Evolutionary conservation across 2,797 vertebrate species (phyloP), one percentile per base, ranked within the genome.

Genomic region (Margarornis squamiger): DNA sequence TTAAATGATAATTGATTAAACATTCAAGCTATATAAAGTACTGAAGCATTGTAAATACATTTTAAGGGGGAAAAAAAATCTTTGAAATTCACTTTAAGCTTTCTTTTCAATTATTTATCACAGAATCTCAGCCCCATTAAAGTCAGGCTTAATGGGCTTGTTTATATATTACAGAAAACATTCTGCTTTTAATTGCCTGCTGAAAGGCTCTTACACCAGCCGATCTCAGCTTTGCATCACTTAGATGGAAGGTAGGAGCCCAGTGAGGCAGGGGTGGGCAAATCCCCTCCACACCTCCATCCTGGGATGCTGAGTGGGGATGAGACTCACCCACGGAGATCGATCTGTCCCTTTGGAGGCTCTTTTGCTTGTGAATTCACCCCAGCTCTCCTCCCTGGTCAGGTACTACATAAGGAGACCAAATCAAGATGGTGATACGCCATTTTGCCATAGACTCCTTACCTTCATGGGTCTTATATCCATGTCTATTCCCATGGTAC

Each of bases 21-120:
- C 76, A 85, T 95, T 93, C 87, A 90, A 93, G 84, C 88, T 93
- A 75, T 86, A 94, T 83, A 93, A 97, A 91, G 90, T 61, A 94
- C 88, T 61, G 70, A 79, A 79, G 71, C 67, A 95, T 92, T 91
- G 85, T 93, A 95, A 96, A 92, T 95, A 97, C 89, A 78, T 91
- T 96, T 95, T 82, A 89, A 93, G 74, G 67, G 48, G 57, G 66
- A 51, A 39, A 27, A 27, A 29, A 54, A 73, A 73, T 78, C 86
- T 96, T 92, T 92, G 90, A 92, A 96, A 88, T 92, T 95, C 92
- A 90, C 87, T 93, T 90, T 79, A 94, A 90, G 86, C 88, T 88
- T 95, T 95, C 94, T 96, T 95, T 96, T 97, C 74, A 96, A 97
- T 97, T 96, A 97, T 96, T 97, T 96, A 97, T 96, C 95, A 88